phyloP scores from a whole-genome alignment of 2,888 invertebrate species.

The Pollenia amentaria region DNA sequence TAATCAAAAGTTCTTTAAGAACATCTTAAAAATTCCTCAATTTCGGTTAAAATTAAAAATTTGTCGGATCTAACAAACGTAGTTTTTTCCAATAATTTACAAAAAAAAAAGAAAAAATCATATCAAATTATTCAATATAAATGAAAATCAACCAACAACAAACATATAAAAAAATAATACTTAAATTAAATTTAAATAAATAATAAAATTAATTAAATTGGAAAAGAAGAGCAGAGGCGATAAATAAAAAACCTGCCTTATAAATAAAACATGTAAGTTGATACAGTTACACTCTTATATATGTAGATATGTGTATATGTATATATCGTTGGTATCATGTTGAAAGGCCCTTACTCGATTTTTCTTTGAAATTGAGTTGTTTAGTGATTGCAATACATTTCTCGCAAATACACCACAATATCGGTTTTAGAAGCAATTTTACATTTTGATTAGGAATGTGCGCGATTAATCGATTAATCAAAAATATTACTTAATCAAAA shows the following conservation, averaged over 20 bases:
- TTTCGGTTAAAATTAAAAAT: background rate
- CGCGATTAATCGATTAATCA: too few relatives aligned
- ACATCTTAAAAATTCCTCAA: slow-evolving; percentile 19
- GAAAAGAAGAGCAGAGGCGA: slow-evolving; percentile 12
- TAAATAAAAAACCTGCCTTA: slow-evolving; percentile 33
- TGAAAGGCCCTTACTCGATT: too few relatives aligned
- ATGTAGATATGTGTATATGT: background rate
- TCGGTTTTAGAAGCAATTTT: too few relatives aligned
- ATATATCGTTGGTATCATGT: background rate
- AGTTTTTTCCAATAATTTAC: background rate
- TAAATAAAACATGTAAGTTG: slow-evolving; percentile 57
- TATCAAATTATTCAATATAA: slow-evolving; percentile 12
- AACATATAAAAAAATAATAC: background rate
- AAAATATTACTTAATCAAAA: too few relatives aligned
- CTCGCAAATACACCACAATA: too few relatives aligned
- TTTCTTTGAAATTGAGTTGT: too few relatives aligned
- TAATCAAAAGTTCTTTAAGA: slow-evolving; percentile 53
- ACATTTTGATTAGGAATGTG: too few relatives aligned
- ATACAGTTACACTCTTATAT: background rate
- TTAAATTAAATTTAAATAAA: slow-evolving; percentile 9
- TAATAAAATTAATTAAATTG: slow-evolving; percentile 10
- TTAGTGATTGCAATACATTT: too few relatives aligned
- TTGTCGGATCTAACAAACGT: background rate
- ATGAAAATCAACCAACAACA: slow-evolving; percentile 11
- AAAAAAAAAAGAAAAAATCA: slow-evolving; percentile 26